Evolutionary conservation across 1,140 invertebrate genomes (phyloP).

Genomic region (Bradysia coprophila): DNA sequence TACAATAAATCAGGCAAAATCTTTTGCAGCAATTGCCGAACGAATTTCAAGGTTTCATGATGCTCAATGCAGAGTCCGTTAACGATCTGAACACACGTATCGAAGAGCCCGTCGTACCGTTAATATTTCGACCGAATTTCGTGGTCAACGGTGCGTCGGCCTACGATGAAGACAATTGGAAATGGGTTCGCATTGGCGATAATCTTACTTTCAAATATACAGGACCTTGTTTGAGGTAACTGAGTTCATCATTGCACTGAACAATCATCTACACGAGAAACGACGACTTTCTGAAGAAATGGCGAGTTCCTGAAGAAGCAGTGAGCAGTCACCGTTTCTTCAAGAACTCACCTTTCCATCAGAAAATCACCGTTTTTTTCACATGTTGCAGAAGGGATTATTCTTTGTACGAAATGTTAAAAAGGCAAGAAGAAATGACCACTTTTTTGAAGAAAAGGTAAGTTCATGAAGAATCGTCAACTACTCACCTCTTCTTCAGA

Average conservation of each 20-base stretch:
- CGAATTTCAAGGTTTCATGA: slow-evolving; percentile 33
- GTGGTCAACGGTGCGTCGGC: slow-evolving; percentile 37
- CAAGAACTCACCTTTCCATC: too few species aligned
- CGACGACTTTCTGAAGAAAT: too few species aligned
- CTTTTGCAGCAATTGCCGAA: slow-evolving; percentile 31
- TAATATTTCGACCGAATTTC: slow-evolving; percentile 47
- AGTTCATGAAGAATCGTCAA: too few species aligned
- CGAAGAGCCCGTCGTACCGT: slow-evolving; percentile 27
- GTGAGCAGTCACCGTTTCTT: too few species aligned
- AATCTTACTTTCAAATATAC: slow-evolving; percentile 33
- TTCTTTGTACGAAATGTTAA: too few species aligned
- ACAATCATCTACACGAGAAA: too few species aligned
- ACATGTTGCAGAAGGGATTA: background rate
- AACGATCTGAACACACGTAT: slow-evolving; percentile 37
- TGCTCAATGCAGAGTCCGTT: slow-evolving; percentile 42
- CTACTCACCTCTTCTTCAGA: too few species aligned
- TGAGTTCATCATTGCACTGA: background rate
- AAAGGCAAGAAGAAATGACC: too few species aligned
- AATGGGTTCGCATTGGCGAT: slow-evolving; percentile 44
- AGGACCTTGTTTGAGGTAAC: slow-evolving; percentile 32
- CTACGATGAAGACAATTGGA: slow-evolving; percentile 51
- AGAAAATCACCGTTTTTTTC: too few species aligned
- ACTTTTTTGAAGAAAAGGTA: background rate
- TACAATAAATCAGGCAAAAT: background rate
- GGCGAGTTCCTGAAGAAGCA: too few species aligned